Conservation (phyloP, 2,113 vertebrate genomes). For the Rafetus swinhoei region DNA sequence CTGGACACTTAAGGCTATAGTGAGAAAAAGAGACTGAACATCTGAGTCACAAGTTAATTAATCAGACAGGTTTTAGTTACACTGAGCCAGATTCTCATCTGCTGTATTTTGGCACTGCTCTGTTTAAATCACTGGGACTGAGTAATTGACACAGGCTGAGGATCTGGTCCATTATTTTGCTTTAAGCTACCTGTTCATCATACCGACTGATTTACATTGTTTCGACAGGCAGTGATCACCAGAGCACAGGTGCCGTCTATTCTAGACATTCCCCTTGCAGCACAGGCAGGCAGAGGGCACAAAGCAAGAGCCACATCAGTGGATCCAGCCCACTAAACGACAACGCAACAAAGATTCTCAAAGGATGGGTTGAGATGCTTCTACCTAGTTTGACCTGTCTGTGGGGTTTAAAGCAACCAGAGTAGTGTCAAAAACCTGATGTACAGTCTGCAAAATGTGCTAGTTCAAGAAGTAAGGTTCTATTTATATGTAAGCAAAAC, state of each 20-base stretch:
- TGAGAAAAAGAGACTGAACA: background rate
- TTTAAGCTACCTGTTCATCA: background rate
- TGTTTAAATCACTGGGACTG: background rate
- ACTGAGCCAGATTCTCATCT: slow-evolving; percentile 20
- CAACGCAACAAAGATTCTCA: background rate
- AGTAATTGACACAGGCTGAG: background rate
- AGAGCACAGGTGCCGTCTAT: background rate
- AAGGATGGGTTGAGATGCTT: background rate
- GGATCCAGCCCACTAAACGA: background rate
- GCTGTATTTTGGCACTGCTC: background rate
- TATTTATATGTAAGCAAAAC: slow-evolving; percentile 15
- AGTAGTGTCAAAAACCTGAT: background rate
- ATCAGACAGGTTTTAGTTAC: slow-evolving; percentile 1
- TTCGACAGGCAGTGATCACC: background rate
- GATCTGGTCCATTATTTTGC: background rate
- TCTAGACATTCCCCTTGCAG: background rate
- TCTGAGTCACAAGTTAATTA: slow-evolving; percentile 23
- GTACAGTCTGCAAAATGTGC: accelerated
- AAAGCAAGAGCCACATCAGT: background rate
- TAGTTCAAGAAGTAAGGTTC: background rate
- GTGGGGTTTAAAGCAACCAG: background rate
- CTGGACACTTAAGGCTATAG: background rate
- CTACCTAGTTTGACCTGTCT: background rate
- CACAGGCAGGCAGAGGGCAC: background rate
- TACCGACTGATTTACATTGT: background rate